Base-by-base conservation (phyloP, 2,113 vertebrate species). In the Amphilophus citrinellus region DNA sequence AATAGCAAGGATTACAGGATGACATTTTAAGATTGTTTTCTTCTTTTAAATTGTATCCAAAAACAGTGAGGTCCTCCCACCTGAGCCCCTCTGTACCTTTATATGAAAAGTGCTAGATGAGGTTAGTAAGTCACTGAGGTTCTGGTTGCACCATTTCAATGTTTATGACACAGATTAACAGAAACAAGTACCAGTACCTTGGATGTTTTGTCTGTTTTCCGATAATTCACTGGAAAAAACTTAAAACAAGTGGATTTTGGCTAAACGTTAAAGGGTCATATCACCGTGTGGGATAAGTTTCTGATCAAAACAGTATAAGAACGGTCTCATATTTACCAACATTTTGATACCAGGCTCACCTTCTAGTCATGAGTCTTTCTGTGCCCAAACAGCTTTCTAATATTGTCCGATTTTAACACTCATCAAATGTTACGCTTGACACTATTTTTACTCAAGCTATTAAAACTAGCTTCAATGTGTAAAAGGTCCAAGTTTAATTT, bases 51-150 rank as follows among this genome's bases (percentile, higher is more conserved):
- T 68, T 47, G 24, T 68, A 68, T 68, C 39, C 63, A 68, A 47
- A 47, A 47, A 44, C 63, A 47, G 24, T 0, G 0, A 18, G 22
- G 22, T 0, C 0, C 63, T 47, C 63, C 22, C 24, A 1, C 39
- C 47, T 68, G 22, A 47, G 24, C 22, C 0, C 42, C 39, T 68
- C 44, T 27, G 44, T 27, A 27, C 27, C 27, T 27, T 27, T 27
- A 27, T 27, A 27, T 27, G 27, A 27, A 27, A 27, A 27, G 27
- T 27, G 27, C 27, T 0, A 3, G 39, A 20, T 35, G 17, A 10
- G 2, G 22, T 47, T 68, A 47, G 22, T 47, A 42, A 8, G 0
- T 47, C 47, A 17, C 24, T 71, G 66, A 30, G 10, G 39, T 42
- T 42, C 39, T 42, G 39, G 11, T 44, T 27, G 22, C 6, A 14